Evolutionary conservation across 2,797 vertebrate species (phyloP).

Genomic region (Cercopithecus petaurista): DNA sequence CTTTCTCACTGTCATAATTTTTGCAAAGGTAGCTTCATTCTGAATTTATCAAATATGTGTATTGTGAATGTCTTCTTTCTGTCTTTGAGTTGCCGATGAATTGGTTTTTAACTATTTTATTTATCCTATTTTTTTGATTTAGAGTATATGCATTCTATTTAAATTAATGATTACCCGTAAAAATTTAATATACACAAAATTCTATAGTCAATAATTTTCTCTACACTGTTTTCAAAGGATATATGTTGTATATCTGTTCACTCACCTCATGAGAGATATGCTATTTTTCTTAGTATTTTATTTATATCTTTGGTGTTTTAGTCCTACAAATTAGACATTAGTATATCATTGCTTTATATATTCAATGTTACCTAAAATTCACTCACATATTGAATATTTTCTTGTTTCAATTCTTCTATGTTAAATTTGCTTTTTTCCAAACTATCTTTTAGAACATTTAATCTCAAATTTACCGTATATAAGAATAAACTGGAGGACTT

Average conservation of each 20-base stretch:
- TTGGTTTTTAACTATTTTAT: background rate
- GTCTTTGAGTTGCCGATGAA: background rate
- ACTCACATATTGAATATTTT: background rate
- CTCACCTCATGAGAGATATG: background rate
- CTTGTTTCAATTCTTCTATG: background rate
- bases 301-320: background rate
- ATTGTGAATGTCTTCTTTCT: background rate
- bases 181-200: background rate
- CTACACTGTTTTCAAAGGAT: background rate
- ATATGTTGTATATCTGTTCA: background rate
- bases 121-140: background rate
- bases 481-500: background rate
- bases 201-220: background rate
- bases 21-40: background rate
- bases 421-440: background rate
- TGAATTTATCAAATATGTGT: background rate
- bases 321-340: background rate
- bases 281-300: background rate
- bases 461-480: background rate
- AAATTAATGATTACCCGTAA: background rate
- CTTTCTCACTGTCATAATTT: too few species aligned
- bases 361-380: background rate
- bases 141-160: background rate
- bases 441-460: background rate
- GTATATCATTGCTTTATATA: background rate